These are phyloP conservation scores for Brevipalpus yothersi DNA, from an alignment of 1,140 invertebrate genomes.

Conservation along the genomic window DNA sequence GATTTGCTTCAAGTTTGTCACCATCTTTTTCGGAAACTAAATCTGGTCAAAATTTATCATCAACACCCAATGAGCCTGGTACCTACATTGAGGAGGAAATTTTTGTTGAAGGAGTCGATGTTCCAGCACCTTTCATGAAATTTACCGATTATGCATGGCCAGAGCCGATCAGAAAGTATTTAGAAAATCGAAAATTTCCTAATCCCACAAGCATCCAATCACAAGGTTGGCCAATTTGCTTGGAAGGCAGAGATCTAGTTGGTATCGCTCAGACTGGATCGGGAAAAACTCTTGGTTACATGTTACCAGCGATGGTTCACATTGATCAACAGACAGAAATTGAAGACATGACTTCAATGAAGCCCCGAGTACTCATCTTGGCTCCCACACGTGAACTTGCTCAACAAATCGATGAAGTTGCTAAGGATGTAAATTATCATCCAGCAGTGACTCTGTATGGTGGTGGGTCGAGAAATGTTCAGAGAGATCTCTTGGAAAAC, in stretches of 20 bases:
- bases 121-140: not conserved
- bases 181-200: conserved; percentile 28
- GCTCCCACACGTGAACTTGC: conserved; percentile 95
- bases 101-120: not conserved
- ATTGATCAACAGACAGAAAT: conserved; percentile 18
- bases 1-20: too few relatives aligned
- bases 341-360: not conserved
- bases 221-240: conserved; percentile 69
- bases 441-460: conserved; percentile 91
- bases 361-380: conserved; percentile 32
- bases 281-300: conserved; percentile 51
- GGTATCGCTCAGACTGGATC: conserved; percentile 83
- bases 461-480: conserved; percentile 61
- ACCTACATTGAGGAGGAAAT: conserved; percentile 1
- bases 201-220: conserved; percentile 39
- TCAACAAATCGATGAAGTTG: conserved; percentile 97
- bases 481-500: conserved; percentile 16
- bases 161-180: not conserved
- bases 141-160: conserved; percentile 5
- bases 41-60: too few relatives aligned
- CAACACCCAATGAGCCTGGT: too few relatives aligned
- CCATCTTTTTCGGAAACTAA: too few relatives aligned
- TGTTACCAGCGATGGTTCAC: conserved; percentile 28
- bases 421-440: conserved; percentile 77
- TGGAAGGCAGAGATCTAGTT: conserved; percentile 68